Percentiles rank a stretch among this genome's conserved stretches.
Conservation (phyloP, 2,113 vertebrate species). For the Oncorhynchus tshawytscha region DNA sequence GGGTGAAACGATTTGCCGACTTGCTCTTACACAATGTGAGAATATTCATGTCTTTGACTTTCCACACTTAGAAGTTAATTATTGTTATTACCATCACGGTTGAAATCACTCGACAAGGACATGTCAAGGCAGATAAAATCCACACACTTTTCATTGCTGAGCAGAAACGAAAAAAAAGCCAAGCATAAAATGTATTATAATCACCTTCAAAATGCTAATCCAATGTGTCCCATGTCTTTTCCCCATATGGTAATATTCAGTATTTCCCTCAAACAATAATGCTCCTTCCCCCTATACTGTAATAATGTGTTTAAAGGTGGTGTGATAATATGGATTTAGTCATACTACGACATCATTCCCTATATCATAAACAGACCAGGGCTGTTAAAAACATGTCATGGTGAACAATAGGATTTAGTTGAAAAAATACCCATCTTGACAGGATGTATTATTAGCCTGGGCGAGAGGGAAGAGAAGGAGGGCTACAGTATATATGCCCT, state of each 20-base stretch:
- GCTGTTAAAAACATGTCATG: slow-evolving; percentile 30
- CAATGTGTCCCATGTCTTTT: slow-evolving; percentile 47
- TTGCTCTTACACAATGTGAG: slow-evolving; percentile 55
- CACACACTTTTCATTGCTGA: slow-evolving; percentile 54
- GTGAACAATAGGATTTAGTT: slow-evolving; percentile 34
- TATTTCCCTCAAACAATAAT: slow-evolving; percentile 47
- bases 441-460: slow-evolving; percentile 38
- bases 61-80: slow-evolving; percentile 79
- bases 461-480: neutral
- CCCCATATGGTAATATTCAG: slow-evolving; percentile 41
- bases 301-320: slow-evolving; percentile 33
- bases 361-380: slow-evolving; percentile 40
- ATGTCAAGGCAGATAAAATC: slow-evolving; percentile 70
- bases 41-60: slow-evolving; percentile 77
- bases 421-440: slow-evolving; percentile 37
- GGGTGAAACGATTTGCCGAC: slow-evolving; percentile 66
- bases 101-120: slow-evolving; percentile 80
- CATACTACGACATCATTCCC: slow-evolving; percentile 33
- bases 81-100: slow-evolving; percentile 81
- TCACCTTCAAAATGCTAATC: slow-evolving; percentile 75
- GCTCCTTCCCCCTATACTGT: slow-evolving; percentile 8
- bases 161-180: slow-evolving; percentile 17
- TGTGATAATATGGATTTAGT: slow-evolving; percentile 40
- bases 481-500: slow-evolving; percentile 1
- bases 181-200: slow-evolving; percentile 67